These are phyloP conservation scores for Phylloscopus trochilus DNA, from an alignment of 2,113 vertebrate species.

Conservation along the genomic window DNA sequence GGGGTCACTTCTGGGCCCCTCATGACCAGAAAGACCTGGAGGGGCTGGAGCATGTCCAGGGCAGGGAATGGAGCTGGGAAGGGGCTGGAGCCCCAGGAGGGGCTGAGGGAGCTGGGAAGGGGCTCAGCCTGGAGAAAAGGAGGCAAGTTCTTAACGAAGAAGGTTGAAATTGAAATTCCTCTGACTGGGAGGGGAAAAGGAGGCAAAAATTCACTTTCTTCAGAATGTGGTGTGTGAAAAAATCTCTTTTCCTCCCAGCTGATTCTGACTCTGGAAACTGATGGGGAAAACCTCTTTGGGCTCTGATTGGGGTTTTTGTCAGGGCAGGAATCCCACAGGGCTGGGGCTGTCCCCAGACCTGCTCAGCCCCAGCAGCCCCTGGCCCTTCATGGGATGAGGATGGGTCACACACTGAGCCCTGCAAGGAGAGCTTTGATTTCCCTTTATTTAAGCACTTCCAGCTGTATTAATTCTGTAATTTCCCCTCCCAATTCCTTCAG, in stretches of 20 bases:
- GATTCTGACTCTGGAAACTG: neutral
- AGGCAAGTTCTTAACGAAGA: neutral
- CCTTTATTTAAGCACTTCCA: neutral
- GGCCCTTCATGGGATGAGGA: fast-evolving
- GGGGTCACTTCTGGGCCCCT: neutral
- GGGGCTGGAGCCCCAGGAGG: neutral
- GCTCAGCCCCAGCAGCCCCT: neutral
- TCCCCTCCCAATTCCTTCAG: neutral
- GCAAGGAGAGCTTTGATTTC: neutral
- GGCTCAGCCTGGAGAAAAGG: neutral
- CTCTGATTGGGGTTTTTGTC: neutral
- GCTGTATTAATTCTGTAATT: neutral
- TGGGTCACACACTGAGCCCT: fast-evolving
- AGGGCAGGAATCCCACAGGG: neutral
- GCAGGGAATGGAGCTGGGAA: fast-evolving
- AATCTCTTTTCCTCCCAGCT: neutral
- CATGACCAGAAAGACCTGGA: too few species aligned
- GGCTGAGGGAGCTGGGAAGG: neutral
- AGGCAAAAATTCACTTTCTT: neutral
- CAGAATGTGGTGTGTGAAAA: neutral
- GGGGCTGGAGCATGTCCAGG: neutral
- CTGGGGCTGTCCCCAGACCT: neutral
- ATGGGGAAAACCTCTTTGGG: neutral
- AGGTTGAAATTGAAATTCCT: neutral
- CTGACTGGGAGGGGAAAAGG: neutral